Percentiles rank a stretch among this genome's conserved stretches.
phyloP scores from a whole-genome alignment of 2,797 vertebrate genomes.

The Falco rusticolus region DNA sequence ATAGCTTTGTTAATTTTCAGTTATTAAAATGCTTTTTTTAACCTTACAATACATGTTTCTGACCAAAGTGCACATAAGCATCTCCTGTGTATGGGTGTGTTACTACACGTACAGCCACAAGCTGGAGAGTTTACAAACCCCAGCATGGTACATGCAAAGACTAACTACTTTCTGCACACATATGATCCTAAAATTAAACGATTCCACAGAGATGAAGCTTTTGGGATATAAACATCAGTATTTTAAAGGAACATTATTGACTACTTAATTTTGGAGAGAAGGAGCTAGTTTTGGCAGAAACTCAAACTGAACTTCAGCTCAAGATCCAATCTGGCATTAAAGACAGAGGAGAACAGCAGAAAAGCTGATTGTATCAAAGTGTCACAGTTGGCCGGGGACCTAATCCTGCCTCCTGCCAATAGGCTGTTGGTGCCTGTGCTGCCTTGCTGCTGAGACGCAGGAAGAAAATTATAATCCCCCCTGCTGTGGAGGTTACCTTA shows the following conservation, averaged over 20 bases:
- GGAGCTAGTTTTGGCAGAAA: background rate
- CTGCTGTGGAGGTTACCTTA: constrained; percentile 80
- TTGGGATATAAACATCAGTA: background rate
- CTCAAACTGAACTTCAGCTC: background rate
- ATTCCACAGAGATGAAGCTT: background rate
- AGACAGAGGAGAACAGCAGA: background rate
- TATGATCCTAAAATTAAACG: background rate
- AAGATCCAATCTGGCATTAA: background rate
- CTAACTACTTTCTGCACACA: background rate
- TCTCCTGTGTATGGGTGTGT: background rate
- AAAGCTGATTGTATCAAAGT: background rate
- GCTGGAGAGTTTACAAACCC: background rate
- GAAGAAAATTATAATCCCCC: background rate
- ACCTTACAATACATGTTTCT: background rate
- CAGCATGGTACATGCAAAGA: background rate
- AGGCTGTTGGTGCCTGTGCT: background rate
- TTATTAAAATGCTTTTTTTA: background rate
- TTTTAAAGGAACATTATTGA: background rate
- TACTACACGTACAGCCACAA: background rate
- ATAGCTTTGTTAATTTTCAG: background rate
- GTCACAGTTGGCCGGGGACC: background rate
- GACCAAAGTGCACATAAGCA: background rate
- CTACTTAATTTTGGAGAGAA: background rate
- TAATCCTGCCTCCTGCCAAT: background rate
- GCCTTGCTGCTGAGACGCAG: background rate